Evolutionary conservation across 2,797 vertebrate genomes (phyloP).

Genomic region (Phataginus tricuspis): DNA sequence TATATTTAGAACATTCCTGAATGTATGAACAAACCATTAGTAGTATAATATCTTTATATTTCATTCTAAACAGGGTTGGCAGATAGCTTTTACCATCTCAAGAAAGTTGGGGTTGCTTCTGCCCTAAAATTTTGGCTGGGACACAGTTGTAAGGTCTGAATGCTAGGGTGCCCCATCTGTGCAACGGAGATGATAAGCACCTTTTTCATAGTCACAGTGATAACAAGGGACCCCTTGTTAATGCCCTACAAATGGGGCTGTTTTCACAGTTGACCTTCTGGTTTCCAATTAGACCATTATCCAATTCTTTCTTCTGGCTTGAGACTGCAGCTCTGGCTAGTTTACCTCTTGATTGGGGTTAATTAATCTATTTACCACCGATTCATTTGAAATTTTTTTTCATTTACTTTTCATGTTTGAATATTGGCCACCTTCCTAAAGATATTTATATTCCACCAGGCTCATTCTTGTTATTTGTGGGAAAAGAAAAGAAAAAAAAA

Average conservation of each 20-base stretch:
- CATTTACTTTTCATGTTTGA: constrained; percentile 14
- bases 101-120: neutral
- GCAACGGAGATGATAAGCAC: neutral
- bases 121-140: neutral
- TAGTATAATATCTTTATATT: neutral
- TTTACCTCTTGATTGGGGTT: constrained; percentile 43
- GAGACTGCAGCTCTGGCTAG: neutral
- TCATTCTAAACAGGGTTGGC: neutral
- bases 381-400: constrained; percentile 27
- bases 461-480: neutral
- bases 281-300: constrained; percentile 41
- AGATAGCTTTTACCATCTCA: neutral
- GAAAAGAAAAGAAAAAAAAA: neutral
- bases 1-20: neutral
- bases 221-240: neutral
- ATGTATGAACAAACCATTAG: neutral
- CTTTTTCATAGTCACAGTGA: neutral
- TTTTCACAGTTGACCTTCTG: constrained; percentile 39
- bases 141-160: neutral
- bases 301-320: neutral
- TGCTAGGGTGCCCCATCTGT: neutral
- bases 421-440: constrained; percentile 14
- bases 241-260: neutral
- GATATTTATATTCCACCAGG: neutral
- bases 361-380: constrained; percentile 15